A percentile compares a stretch with the other conserved stretches of the same genome.
Evolutionary conservation across 2,797 vertebrate species (phyloP).

Genomic region (Phataginus tetradactyla): DNA sequence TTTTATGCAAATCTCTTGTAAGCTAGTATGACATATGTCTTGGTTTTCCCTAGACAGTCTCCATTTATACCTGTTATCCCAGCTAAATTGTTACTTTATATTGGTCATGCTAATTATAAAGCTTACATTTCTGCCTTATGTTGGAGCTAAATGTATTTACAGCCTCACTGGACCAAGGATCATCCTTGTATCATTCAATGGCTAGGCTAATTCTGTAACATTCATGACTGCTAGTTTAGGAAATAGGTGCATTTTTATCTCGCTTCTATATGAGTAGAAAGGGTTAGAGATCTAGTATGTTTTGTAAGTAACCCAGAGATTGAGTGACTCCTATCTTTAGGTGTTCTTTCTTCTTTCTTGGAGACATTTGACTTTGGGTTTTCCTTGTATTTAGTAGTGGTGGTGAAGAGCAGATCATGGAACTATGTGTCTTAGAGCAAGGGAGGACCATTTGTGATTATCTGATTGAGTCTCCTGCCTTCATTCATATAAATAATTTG

Average conservation of each 20-base stretch:
- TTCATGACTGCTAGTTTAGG: neutral
- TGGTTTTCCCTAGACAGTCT: neutral
- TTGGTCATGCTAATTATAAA: neutral
- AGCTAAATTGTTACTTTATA: slow-evolving; percentile 5
- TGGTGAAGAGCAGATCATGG: neutral
- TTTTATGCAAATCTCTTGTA: neutral
- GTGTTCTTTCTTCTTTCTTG: neutral
- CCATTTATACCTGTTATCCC: neutral
- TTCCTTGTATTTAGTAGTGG: neutral
- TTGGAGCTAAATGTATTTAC: neutral
- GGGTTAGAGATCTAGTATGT: neutral
- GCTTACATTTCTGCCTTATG: slow-evolving; percentile 5
- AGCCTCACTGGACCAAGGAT: neutral
- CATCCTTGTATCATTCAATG: neutral
- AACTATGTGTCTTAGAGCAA: neutral
- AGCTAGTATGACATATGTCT: neutral
- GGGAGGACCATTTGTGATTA: neutral
- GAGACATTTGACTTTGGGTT: neutral
- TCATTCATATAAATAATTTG: neutral
- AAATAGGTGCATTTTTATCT: neutral
- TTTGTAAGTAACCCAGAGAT: neutral
- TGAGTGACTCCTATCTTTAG: neutral
- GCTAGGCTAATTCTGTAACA: neutral
- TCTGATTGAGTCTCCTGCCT: neutral
- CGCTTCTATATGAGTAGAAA: slow-evolving; percentile 16